Percentiles rank a stretch among this genome's conserved stretches.
Conservation (phyloP, 2,113 vertebrate genomes). For the Macrotus californicus region DNA sequence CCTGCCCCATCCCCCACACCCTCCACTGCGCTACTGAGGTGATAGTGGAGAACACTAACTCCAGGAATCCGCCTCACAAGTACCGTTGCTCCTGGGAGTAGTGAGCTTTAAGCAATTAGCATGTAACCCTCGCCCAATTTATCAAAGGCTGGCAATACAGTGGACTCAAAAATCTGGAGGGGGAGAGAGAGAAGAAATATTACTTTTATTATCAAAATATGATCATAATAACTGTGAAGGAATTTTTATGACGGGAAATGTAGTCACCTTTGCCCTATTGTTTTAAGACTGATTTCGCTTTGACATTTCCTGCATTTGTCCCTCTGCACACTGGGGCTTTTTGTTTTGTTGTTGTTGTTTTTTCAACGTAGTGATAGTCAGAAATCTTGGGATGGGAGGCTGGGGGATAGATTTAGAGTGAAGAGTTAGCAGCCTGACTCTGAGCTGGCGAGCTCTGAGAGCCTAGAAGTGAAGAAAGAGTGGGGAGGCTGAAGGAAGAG, state of each 20-base stretch:
- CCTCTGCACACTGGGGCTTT: neutral
- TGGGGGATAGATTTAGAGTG: neutral
- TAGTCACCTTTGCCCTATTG: slow-evolving; percentile 19
- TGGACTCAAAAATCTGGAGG: slow-evolving; percentile 4
- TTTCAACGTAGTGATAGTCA: neutral
- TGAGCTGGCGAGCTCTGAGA: neutral
- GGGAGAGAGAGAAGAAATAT: slow-evolving; percentile 13
- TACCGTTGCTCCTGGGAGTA: neutral
- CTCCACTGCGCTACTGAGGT: neutral
- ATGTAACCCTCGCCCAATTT: neutral
- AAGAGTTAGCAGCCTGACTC: neutral
- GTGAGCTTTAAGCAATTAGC: neutral
- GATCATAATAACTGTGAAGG: slow-evolving; percentile 25
- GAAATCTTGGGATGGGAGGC: neutral
- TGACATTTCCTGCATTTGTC: neutral
- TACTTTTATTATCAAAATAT: slow-evolving; percentile 42
- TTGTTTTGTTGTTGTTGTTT: neutral
- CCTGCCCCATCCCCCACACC: neutral
- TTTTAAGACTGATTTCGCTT: slow-evolving; percentile 10
- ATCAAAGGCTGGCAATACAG: neutral
- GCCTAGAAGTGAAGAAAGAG: neutral
- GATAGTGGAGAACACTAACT: neutral
- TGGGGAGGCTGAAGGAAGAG: neutral
- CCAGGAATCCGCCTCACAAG: neutral
- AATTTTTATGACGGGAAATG: slow-evolving; percentile 55